A percentile compares a stretch with the other conserved stretches of the same genome.
Evolutionary conservation across 37 sponge, comb jelly and placozoan genomes (phyloP).

Genomic region (Haliclona indistincta): DNA sequence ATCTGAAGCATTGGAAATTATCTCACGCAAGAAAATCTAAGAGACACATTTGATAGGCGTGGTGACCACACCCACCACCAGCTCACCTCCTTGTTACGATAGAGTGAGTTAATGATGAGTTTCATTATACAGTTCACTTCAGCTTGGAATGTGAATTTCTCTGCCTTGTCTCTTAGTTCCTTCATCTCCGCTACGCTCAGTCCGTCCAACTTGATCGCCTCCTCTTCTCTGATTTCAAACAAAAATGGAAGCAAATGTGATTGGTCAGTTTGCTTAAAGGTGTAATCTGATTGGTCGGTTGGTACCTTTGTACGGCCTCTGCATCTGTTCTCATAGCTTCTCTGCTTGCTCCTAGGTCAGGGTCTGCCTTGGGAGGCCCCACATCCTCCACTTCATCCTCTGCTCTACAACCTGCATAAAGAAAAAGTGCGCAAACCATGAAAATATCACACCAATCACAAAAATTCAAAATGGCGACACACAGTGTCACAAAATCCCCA

Average conservation of each 20-base stretch:
- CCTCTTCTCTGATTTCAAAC: slow-evolving; percentile 99
- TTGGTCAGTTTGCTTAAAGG: too few species aligned
- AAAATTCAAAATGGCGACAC: too few species aligned
- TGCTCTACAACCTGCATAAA: slow-evolving; percentile 42
- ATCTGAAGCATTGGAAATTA: slow-evolving; percentile 99
- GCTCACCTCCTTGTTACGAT: slow-evolving; percentile 98
- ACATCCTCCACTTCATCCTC: slow-evolving; percentile 70
- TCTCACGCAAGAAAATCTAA: slow-evolving; percentile 95
- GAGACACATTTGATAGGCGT: too few species aligned
- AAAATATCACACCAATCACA: too few species aligned
- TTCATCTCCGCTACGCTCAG: slow-evolving; percentile 97
- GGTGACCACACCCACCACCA: too few species aligned
- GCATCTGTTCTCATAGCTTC: slow-evolving; percentile 93
- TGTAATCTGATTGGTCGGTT: too few species aligned
- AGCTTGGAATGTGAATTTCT: slow-evolving; percentile 93
- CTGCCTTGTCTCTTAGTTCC: slow-evolving; percentile 84
- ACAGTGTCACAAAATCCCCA: too few species aligned
- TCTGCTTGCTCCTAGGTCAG: slow-evolving; percentile 88
- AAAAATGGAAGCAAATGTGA: too few species aligned
- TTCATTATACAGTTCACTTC: slow-evolving; percentile 99
- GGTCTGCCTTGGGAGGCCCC: slow-evolving; percentile 77
- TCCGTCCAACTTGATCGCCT: slow-evolving; percentile 97
- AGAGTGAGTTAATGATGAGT: slow-evolving; percentile 98
- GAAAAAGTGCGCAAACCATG: too few species aligned
- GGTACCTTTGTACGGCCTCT: slow-evolving; percentile 91